Percentiles rank a stretch among this genome's conserved stretches.
phyloP scores from a whole-genome alignment of 1,140 invertebrate species.

The Tetramorium alpestre region DNA sequence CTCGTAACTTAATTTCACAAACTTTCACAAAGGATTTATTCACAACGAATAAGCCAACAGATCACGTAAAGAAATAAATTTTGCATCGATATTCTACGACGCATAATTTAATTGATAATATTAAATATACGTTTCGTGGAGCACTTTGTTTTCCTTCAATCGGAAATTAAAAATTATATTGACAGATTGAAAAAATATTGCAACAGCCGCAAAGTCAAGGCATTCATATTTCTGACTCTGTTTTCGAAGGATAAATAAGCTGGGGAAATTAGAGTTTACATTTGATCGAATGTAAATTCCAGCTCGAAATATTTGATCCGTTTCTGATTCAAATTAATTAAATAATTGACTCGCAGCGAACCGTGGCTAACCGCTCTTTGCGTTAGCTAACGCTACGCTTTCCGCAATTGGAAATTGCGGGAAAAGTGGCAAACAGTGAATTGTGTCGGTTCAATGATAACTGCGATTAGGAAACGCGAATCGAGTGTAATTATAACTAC shows the following conservation, averaged over 20 bases:
- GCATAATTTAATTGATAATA: neutral
- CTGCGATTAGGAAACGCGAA: slow-evolving; percentile 25
- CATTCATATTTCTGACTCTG: neutral
- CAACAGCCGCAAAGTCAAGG: neutral
- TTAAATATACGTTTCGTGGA: neutral
- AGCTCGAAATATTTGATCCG: slow-evolving; percentile 39
- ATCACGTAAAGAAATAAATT: neutral
- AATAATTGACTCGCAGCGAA: slow-evolving; percentile 34
- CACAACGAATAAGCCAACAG: neutral
- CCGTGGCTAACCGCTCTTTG: slow-evolving; percentile 25
- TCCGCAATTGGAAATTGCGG: neutral
- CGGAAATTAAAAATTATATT: neutral
- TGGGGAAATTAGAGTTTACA: neutral
- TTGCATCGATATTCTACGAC: neutral
- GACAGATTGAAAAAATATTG: neutral
- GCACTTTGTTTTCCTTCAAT: neutral
- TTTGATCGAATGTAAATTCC: slow-evolving; percentile 11
- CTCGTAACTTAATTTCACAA: neutral
- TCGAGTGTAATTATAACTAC: slow-evolving; percentile 3
- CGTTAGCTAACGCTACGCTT: neutral
- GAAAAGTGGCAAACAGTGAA: neutral
- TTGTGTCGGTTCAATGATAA: neutral
- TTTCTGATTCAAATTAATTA: slow-evolving; percentile 43
- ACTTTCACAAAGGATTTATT: neutral
- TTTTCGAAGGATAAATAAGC: neutral